Percentiles rank a stretch among this genome's conserved stretches.
phyloP scores from a whole-genome alignment of 2,797 vertebrate species.

The Onychomys leucogaster region DNA sequence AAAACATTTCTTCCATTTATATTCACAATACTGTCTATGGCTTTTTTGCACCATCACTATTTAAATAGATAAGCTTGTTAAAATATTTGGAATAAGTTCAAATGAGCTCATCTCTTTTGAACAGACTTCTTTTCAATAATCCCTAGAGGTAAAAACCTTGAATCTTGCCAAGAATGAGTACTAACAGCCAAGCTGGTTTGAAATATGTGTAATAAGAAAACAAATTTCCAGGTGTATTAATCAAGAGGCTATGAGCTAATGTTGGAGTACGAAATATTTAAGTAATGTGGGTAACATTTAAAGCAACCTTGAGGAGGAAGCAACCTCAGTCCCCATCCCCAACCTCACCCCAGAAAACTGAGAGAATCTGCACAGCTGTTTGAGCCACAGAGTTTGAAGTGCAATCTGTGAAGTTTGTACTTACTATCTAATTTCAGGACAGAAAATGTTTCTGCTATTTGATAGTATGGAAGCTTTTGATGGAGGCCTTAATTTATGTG shows the following conservation, averaged over 20 bases:
- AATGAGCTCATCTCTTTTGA: not conserved
- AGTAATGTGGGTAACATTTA: not conserved
- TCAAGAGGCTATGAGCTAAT: not conserved
- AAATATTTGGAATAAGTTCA: not conserved
- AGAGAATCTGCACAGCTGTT: fast-evolving
- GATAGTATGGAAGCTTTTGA: not conserved
- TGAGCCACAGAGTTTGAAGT: not conserved
- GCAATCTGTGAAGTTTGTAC: not conserved
- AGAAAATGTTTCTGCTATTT: not conserved
- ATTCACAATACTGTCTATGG: not conserved
- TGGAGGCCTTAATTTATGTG: not conserved
- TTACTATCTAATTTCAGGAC: not conserved
- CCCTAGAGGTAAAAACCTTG: not conserved
- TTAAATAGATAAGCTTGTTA: not conserved
- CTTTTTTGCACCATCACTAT: not conserved
- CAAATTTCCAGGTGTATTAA: not conserved
- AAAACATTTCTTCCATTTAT: not conserved
- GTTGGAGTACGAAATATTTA: not conserved
- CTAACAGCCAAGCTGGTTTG: not conserved
- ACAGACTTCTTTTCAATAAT: not conserved
- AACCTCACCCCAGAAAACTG: fast-evolving
- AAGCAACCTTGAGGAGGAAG: not conserved
- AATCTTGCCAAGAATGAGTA: not conserved
- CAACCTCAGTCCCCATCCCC: too few species aligned
- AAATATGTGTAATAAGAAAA: not conserved